Percentiles rank a stretch among this genome's conserved stretches.
Evolutionary conservation across 2,888 invertebrate genomes (phyloP).

Genomic region (Ypsolopha scabrella): DNA sequence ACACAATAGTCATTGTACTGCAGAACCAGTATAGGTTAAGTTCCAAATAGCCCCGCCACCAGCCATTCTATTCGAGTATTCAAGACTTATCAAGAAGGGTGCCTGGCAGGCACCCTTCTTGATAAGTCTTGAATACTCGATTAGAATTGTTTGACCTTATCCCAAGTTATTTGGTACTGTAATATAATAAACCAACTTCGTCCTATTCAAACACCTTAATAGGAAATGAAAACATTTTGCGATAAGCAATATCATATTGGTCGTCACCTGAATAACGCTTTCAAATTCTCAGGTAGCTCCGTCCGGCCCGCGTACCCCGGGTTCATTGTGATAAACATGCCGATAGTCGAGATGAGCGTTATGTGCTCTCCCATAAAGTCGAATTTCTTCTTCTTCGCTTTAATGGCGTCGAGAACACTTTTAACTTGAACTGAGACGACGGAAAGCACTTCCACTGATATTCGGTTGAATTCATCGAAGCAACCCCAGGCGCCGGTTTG

Average conservation of each 20-base stretch:
- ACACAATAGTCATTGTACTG: no score
- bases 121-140: no score
- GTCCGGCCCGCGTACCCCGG: constrained; percentile 95
- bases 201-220: no score
- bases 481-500: constrained; percentile 98
- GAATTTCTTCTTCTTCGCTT: constrained; percentile 82
- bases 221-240: no score
- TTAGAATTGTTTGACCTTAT: no score
- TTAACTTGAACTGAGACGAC: constrained; percentile 96
- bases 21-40: no score
- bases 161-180: no score
- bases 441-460: constrained; percentile 94
- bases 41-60: no score
- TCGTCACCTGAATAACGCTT: constrained; percentile 71
- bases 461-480: constrained; percentile 96
- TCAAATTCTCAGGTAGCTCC: constrained; percentile 86
- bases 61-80: no score
- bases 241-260: not conserved
- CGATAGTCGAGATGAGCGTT: constrained; percentile 79
- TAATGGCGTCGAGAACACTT: constrained; percentile 87
- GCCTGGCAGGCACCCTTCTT: no score
- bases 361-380: constrained; percentile 89
- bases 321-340: constrained; percentile 97
- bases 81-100: no score
- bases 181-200: no score